These are phyloP conservation scores for Rhyacichthys aspro DNA, from an alignment of 2,797 vertebrate genomes.

Conservation along the genomic window DNA sequence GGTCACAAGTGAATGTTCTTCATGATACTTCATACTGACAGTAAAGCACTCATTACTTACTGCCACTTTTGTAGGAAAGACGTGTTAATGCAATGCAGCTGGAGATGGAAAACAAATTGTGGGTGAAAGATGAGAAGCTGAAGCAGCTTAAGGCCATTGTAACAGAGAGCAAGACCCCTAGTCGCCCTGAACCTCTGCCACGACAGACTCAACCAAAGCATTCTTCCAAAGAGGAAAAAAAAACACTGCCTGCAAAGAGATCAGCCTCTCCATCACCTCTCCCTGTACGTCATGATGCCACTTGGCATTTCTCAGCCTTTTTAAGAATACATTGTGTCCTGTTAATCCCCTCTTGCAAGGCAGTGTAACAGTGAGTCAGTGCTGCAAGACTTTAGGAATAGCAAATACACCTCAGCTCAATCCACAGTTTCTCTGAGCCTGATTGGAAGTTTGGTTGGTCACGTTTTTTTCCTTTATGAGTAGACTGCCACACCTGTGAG, in stretches of 20 bases:
- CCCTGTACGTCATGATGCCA: slow-evolving; percentile 84
- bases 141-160: slow-evolving; percentile 98
- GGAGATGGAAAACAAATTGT: slow-evolving; percentile 98
- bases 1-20: neutral
- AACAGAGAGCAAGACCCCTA: slow-evolving; percentile 81
- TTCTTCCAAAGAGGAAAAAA: slow-evolving; percentile 4
- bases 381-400: too few species aligned
- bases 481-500: slow-evolving; percentile 83
- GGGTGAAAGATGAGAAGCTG: slow-evolving; percentile 98
- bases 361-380: too few species aligned
- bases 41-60: neutral
- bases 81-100: slow-evolving; percentile 94
- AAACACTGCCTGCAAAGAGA: slow-evolving; percentile 43
- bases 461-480: neutral
- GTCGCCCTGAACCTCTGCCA: slow-evolving; percentile 60
- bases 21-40: too few species aligned
- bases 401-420: too few species aligned
- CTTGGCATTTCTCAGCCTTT: too few species aligned
- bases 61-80: slow-evolving; percentile 77
- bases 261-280: slow-evolving; percentile 75
- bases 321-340: too few species aligned
- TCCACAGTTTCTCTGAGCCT: too few species aligned
- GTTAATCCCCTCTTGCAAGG: too few species aligned
- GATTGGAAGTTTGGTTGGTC: too few species aligned
- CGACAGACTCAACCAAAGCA: slow-evolving; percentile 71